Base-by-base conservation (phyloP, 1,140 invertebrate genomes). In the Hermetia illucens region DNA sequence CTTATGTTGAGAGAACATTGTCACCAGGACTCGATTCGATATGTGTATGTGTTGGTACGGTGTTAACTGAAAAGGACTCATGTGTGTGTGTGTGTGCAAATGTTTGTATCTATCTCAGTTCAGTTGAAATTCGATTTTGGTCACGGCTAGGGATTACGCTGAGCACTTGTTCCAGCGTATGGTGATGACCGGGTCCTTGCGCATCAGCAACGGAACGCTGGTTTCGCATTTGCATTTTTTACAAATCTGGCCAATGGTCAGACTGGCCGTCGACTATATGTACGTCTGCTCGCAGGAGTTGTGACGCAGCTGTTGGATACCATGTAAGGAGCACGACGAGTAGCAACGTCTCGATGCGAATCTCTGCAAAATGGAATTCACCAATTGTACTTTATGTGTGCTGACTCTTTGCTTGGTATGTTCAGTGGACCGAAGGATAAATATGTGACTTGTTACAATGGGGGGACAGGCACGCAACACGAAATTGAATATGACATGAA, bases 211-310 rank as follows among this genome's bases (percentile, higher is more conserved):
- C n/a, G n/a, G n/a, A n/a, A n/a, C n/a, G n/a, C n/a, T n/a, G n/a
- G n/a, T n/a, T n/a, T n/a, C n/a, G n/a, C n/a, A n/a, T 38, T 21
- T 30, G 21, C 18, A 12, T 15, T 13, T 5, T 27, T 20, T 21
- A 20, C 15, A 10, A 27, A 21, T 36, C 9, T 10, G 4, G 8
- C 4, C 8, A 44, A 32, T 44, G 41, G 42, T 41, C 12, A 13
- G 18, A 34, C n/a, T 15, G 18, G 39, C 12, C 20, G 31, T 40
- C 47, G 38, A 60, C 75, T 79, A 80, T 70, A 80, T 80, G 66
- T 75, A 79, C 53, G 75, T 79, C 63, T 79, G 76, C 65, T 79
- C 76, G 64, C 76, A 77, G 61, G 76, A 79, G 58, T 79, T 79
- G 62, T 78, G 75, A 45, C 75, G 69, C 53, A 75, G 64, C 55